phyloP scores from a whole-genome alignment of 2,797 vertebrate genomes.

The Valencia hispanica region DNA sequence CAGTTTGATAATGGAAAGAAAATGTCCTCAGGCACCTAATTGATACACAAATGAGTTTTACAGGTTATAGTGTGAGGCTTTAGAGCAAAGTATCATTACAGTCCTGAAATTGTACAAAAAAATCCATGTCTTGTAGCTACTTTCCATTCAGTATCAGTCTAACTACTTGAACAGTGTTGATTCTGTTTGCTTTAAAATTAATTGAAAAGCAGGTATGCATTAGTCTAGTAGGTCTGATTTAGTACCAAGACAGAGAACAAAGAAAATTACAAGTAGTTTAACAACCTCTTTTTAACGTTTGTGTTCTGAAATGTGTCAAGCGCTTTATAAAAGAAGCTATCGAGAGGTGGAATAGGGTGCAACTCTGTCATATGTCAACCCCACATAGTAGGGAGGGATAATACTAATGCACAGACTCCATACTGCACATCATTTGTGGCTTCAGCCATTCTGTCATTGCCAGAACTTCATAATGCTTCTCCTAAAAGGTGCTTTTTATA shows the following conservation, averaged over 20 bases:
- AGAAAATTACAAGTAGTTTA: not conserved
- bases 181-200: not conserved
- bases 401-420: slow-evolving; percentile 5
- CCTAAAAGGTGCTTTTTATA: not conserved
- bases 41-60: slow-evolving; percentile 21
- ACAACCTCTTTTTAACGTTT: not conserved
- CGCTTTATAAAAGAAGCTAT: not conserved
- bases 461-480: not conserved
- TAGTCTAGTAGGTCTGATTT: not conserved
- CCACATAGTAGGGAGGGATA: slow-evolving; percentile 44
- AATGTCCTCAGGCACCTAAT: slow-evolving; percentile 44
- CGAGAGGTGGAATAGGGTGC: not conserved
- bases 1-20: slow-evolving; percentile 11
- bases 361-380: slow-evolving; percentile 27
- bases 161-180: not conserved
- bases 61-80: slow-evolving; percentile 21
- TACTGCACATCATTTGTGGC: slow-evolving; percentile 4
- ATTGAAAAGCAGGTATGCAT: not conserved
- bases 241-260: slow-evolving; percentile 1
- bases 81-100: not conserved
- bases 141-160: slow-evolving; percentile 6
- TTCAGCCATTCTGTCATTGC: not conserved
- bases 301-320: slow-evolving; percentile 28
- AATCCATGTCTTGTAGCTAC: not conserved
- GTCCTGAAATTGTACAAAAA: not conserved